Conservation (phyloP, 1,140 invertebrate genomes). For the Anoplophora glabripennis region DNA sequence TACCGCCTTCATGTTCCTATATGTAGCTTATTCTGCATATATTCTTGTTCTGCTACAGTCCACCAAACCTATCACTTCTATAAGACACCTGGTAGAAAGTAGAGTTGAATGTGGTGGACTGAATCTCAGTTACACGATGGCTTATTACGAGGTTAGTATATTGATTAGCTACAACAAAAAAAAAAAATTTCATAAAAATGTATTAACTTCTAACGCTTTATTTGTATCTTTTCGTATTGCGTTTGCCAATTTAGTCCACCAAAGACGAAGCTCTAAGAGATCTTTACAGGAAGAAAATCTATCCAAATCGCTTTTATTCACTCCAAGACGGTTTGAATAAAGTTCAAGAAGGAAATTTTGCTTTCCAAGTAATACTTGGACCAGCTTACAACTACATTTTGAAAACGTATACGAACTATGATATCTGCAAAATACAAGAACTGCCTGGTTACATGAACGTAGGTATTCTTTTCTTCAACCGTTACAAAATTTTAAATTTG, state of each 20-base stretch:
- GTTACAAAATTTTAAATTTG: not conserved
- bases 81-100: slow-evolving; percentile 32
- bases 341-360: slow-evolving; percentile 37
- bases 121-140: slow-evolving; percentile 28
- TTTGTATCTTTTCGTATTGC: not conserved
- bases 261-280: slow-evolving; percentile 21
- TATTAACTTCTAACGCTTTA: no score
- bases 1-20: slow-evolving; percentile 39
- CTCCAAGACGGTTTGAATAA: slow-evolving; percentile 32
- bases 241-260: slow-evolving; percentile 23
- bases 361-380: slow-evolving; percentile 28
- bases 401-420: slow-evolving; percentile 37
- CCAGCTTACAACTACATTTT: slow-evolving; percentile 29
- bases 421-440: slow-evolving; percentile 38
- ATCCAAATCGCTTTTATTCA: slow-evolving; percentile 23
- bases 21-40: slow-evolving; percentile 42
- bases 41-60: slow-evolving; percentile 41
- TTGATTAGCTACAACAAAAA: no score
- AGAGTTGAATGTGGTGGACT: slow-evolving; percentile 30
- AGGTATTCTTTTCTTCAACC: slow-evolving; percentile 9
- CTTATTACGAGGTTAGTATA: slow-evolving; percentile 34
- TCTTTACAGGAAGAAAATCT: slow-evolving; percentile 33
- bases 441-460: slow-evolving; percentile 30
- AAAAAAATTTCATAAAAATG: not conserved
- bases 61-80: slow-evolving; percentile 26